A percentile compares a stretch with the other conserved stretches of the same genome.
These are phyloP conservation scores for Siphamia tubifer DNA, from an alignment of 2,113 vertebrate species.

Conservation along the genomic window DNA sequence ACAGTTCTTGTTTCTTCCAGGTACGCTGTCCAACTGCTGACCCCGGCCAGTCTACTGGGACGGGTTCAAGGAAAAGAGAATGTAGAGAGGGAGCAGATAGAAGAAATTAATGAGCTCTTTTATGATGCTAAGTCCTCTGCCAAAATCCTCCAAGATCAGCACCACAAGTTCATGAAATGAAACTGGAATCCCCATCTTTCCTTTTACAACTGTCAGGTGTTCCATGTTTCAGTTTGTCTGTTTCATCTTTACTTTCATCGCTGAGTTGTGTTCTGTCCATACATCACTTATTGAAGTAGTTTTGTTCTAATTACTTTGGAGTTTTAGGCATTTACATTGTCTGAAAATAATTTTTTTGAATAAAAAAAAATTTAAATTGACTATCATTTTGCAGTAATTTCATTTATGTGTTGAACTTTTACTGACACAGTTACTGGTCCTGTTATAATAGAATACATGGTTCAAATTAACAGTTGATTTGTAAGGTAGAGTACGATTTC, in stretches of 20 bases:
- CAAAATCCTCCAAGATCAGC: conserved; percentile 96
- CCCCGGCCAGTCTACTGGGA: conserved; percentile 91
- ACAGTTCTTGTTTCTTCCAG: conserved; percentile 62
- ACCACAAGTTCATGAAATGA: conserved; percentile 98
- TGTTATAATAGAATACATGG: too few species aligned
- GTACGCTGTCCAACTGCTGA: conserved; percentile 94
- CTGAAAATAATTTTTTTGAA: conserved; percentile 39
- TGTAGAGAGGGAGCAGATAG: conserved; percentile 95
- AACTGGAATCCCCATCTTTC: neutral
- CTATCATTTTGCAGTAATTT: neutral
- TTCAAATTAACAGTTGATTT: too few species aligned
- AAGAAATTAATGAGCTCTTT: conserved; percentile 98
- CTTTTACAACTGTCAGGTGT: neutral
- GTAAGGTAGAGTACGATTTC: too few species aligned
- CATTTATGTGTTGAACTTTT: neutral
- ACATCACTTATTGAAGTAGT: conserved; percentile 4
- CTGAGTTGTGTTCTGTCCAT: neutral
- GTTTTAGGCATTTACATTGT: conserved; percentile 33
- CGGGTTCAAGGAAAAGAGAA: conserved; percentile 95
- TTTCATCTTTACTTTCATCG: neutral
- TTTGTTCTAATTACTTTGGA: conserved; percentile 32
- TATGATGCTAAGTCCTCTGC: conserved; percentile 98
- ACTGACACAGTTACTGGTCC: neutral
- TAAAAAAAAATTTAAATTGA: conserved; percentile 29
- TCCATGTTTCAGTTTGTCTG: neutral